A percentile compares a stretch with the other conserved stretches of the same genome.
Evolutionary conservation across 64 coral and sea anemone species (phyloP).

Genomic region (Orbicella faveolata): DNA sequence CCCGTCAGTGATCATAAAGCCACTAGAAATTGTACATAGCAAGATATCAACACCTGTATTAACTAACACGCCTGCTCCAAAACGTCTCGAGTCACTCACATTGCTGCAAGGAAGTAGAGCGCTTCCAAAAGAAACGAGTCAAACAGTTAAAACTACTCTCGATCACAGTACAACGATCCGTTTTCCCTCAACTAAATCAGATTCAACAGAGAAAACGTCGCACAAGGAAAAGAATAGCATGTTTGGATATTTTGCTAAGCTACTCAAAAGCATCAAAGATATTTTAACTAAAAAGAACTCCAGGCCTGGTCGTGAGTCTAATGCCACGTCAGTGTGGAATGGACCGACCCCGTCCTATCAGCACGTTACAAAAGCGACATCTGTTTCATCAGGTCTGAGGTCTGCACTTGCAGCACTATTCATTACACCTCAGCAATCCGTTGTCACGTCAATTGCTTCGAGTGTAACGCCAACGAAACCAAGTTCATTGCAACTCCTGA

Average conservation of each 20-base stretch:
- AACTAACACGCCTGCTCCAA: not conserved
- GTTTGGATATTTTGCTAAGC: conserved; percentile 22
- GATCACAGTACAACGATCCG: not conserved
- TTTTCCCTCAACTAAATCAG: not conserved
- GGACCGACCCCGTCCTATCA: not conserved
- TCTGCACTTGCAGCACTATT: not conserved
- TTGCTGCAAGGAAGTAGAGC: not conserved
- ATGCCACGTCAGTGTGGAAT: not conserved
- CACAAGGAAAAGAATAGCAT: not conserved
- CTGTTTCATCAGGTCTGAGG: not conserved
- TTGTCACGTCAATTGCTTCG: not conserved
- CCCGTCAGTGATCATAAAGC: not conserved
- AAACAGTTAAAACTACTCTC: not conserved
- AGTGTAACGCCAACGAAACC: not conserved
- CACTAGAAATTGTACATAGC: not conserved
- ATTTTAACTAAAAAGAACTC: conserved; percentile 9
- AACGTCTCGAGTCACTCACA: not conserved
- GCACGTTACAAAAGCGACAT: not conserved
- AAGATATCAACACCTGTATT: not conserved
- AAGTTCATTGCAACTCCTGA: not conserved
- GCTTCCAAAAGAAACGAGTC: not conserved
- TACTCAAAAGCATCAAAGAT: conserved; percentile 35
- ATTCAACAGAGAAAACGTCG: not conserved
- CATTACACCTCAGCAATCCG: not conserved
- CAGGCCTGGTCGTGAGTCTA: not conserved